Evolutionary conservation across 2,113 vertebrate genomes (phyloP).

Genomic region (Dolichallabes microphthalmus): DNA sequence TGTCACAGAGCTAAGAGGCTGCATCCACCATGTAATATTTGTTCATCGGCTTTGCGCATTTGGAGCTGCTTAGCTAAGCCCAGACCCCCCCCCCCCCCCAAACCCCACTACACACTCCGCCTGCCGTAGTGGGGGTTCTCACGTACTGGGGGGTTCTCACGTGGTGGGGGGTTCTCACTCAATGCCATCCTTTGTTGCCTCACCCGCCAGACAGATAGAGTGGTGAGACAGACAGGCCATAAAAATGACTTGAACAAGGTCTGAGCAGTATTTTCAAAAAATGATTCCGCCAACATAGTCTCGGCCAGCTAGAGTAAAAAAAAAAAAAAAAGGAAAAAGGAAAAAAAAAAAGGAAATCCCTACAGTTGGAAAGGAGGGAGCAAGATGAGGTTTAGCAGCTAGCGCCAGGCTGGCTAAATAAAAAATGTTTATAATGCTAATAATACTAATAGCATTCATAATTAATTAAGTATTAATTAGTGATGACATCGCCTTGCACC

Average conservation of each 20-base stretch:
- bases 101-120: conserved; percentile 58
- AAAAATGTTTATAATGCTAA: not conserved
- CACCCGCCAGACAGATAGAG: conserved; percentile 68
- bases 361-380: not conserved
- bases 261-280: not conserved
- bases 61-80: conserved; percentile 62
- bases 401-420: not conserved
- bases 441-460: not conserved
- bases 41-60: conserved; percentile 77
- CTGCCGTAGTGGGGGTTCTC: conserved; percentile 59
- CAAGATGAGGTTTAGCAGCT: not conserved
- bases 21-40: conserved; percentile 86
- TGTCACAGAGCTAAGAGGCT: conserved; percentile 75
- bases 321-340: too few species aligned
- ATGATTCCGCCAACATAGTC: conserved; percentile 20
- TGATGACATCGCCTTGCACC: too few species aligned
- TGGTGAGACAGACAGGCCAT: conserved; percentile 68
- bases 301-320: not conserved
- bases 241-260: conserved; percentile 59
- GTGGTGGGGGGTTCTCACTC: conserved; percentile 71
- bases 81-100: conserved; percentile 49
- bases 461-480: not conserved
- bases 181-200: conserved; percentile 79
- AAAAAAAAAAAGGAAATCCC: not conserved
- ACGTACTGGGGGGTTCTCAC: not conserved